A percentile compares a stretch with the other conserved stretches of the same genome.
Evolutionary conservation across 2,113 vertebrate species (phyloP).

Genomic region (Microcebus griseorufus): DNA sequence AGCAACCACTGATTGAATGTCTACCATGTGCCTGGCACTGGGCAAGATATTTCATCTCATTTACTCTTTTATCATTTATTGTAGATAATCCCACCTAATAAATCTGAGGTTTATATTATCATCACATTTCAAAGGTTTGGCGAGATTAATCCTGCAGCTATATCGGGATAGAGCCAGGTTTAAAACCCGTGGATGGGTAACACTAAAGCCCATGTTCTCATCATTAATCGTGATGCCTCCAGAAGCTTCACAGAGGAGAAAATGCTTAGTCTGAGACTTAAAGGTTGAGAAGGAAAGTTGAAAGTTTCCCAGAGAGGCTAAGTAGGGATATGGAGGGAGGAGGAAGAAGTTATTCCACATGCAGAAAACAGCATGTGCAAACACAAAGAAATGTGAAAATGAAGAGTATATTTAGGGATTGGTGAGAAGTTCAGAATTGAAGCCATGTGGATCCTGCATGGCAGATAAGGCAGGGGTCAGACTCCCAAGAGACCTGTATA

Average conservation of each 20-base stretch:
- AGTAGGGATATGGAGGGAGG: background rate
- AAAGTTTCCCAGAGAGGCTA: background rate
- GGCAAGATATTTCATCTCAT: background rate
- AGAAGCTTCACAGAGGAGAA: background rate
- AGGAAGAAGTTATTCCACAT: background rate
- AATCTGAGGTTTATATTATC: background rate
- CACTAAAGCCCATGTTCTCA: background rate
- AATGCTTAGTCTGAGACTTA: background rate
- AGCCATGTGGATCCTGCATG: background rate
- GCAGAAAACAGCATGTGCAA: background rate
- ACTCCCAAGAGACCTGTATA: background rate
- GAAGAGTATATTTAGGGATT: background rate
- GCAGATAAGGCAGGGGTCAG: background rate
- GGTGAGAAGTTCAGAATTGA: background rate
- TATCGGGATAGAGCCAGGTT: background rate
- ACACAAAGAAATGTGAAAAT: background rate
- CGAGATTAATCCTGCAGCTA: background rate
- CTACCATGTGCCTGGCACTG: background rate
- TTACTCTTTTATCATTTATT: conserved; percentile 10
- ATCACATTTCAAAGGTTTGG: background rate
- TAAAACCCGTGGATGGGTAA: background rate
- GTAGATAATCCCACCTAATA: background rate
- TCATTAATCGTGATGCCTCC: background rate
- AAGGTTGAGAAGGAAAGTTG: background rate
- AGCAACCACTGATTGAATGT: background rate